A percentile compares a stretch with the other conserved stretches of the same genome.
Conservation (phyloP, 1,140 invertebrate species). For the Dinoponera quadriceps region DNA sequence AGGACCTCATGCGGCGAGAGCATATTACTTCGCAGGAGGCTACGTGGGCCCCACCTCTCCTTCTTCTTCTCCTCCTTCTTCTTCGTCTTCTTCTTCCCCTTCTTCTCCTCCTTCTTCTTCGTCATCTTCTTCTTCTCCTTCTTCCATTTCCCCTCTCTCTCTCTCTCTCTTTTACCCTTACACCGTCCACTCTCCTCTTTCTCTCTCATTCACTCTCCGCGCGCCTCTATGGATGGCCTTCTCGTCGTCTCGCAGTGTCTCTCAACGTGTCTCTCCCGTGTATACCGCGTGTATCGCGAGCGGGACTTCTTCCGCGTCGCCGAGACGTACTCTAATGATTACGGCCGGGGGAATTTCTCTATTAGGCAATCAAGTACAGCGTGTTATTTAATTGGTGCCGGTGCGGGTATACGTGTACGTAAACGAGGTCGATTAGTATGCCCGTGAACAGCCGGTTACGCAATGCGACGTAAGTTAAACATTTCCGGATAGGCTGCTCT, state of each 20-base stretch:
- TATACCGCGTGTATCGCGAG: neutral
- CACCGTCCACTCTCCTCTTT: constrained; percentile 8
- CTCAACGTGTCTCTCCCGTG: constrained; percentile 47
- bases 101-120: constrained; percentile 18
- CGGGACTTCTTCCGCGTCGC: constrained; percentile 12
- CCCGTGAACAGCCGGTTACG: constrained; percentile 26
- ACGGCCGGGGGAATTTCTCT: constrained; percentile 45
- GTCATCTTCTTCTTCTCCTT: constrained; percentile 13
- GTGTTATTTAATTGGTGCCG: constrained; percentile 48
- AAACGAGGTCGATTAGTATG: constrained; percentile 47
- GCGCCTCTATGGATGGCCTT: constrained; percentile 45
- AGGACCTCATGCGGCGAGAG: constrained; percentile 80
- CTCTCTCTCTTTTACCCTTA: constrained; percentile 53
- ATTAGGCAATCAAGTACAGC: constrained; percentile 23
- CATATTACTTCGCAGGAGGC: constrained; percentile 80
- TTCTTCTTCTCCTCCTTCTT: constrained; percentile 66
- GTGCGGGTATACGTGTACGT: constrained; percentile 9
- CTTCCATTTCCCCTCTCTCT: neutral
- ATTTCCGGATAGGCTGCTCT: constrained; percentile 34
- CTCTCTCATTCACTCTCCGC: constrained; percentile 55
- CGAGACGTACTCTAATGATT: constrained; percentile 15
- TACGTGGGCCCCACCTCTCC: constrained; percentile 74
- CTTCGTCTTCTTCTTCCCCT: constrained; percentile 13
- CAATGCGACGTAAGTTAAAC: constrained; percentile 26
- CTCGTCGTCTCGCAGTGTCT: constrained; percentile 65